Percentiles rank a stretch among this genome's conserved stretches.
These are phyloP conservation scores for Sciurus niger DNA, from an alignment of 2,113 vertebrate species.

Conservation along the genomic window DNA sequence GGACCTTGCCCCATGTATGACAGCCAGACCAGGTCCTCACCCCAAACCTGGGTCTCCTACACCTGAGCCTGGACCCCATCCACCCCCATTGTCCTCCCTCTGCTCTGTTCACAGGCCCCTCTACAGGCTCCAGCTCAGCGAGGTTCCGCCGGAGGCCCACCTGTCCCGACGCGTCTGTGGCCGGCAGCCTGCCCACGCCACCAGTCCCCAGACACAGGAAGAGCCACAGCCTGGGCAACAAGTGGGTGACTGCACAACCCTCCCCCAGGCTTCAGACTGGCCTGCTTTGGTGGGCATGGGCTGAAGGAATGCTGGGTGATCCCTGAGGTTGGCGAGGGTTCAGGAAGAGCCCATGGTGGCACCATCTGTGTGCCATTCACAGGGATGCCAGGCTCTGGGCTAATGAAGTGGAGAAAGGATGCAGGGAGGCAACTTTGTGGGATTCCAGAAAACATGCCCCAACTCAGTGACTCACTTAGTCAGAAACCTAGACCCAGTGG, in stretches of 20 bases:
- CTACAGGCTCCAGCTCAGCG: constrained; percentile 89
- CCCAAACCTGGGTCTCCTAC: accelerated
- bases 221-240: constrained; percentile 98
- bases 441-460: background rate
- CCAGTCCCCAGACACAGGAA: constrained; percentile 96
- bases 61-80: background rate
- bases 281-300: background rate
- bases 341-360: background rate
- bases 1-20: background rate
- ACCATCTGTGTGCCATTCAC: accelerated
- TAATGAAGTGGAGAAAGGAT: background rate
- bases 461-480: background rate
- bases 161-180: constrained; percentile 95
- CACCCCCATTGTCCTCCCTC: background rate
- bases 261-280: background rate
- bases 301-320: background rate
- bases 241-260: constrained; percentile 89
- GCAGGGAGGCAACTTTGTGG: background rate
- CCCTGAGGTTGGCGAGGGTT: background rate
- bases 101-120: constrained; percentile 91
- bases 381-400: background rate
- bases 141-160: constrained; percentile 95
- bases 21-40: accelerated
- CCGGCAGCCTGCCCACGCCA: constrained; percentile 92
- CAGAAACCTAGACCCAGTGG: background rate